phyloP scores from a whole-genome alignment of 2,888 invertebrate species.

The Drosophila pseudotakahashii region DNA sequence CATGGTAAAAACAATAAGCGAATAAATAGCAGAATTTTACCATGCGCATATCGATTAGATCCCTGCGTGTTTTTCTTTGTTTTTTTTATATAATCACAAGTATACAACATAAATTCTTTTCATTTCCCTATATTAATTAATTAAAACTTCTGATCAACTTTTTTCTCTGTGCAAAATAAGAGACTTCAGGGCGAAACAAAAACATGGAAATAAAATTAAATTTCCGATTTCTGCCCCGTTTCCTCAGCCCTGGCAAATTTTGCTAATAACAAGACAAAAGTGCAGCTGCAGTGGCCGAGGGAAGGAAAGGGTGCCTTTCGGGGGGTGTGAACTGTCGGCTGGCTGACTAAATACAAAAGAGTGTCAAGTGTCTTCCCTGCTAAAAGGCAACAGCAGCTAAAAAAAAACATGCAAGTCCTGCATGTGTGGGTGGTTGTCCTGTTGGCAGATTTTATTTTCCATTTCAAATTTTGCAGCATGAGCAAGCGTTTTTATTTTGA shows the following conservation, averaged over 20 bases:
- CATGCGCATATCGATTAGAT: no score
- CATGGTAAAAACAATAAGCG: no score
- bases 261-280: conserved; percentile 69
- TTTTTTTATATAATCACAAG: no score
- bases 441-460: conserved; percentile 48
- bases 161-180: conserved; percentile 2
- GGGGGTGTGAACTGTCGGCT: conserved; percentile 54
- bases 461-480: conserved; percentile 65
- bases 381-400: conserved; percentile 65
- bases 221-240: conserved; percentile 64
- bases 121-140: no score
- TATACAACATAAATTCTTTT: no score
- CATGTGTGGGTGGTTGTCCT: conserved; percentile 45
- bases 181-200: conserved; percentile 30
- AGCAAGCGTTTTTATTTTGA: conserved; percentile 74
- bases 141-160: neutral
- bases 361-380: conserved; percentile 75
- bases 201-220: conserved; percentile 81
- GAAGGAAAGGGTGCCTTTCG: conserved; percentile 9
- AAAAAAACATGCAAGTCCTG: conserved; percentile 18
- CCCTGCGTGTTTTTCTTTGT: no score
- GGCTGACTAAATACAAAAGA: conserved; percentile 75
- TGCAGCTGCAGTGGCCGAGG: conserved; percentile 64
- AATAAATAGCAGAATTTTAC: no score
- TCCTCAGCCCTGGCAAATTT: conserved; percentile 59